Evolutionary conservation across 1,140 invertebrate genomes (phyloP).

Genomic region (Trichonephila clavipes): DNA sequence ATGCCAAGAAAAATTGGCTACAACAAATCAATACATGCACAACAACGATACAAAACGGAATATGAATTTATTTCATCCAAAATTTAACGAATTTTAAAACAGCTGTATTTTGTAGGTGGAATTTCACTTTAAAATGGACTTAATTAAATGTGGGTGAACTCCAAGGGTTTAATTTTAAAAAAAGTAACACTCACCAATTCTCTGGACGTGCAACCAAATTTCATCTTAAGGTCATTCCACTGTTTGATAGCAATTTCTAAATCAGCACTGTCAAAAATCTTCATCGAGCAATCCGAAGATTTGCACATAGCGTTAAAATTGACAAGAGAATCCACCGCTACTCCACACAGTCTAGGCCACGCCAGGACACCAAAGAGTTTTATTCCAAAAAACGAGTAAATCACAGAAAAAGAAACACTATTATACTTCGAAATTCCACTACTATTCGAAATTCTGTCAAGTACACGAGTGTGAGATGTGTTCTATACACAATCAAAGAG

Average conservation of each 20-base stretch:
- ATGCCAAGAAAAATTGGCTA: too few species aligned
- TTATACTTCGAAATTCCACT: background rate
- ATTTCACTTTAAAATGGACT: background rate
- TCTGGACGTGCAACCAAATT: conserved; percentile 63
- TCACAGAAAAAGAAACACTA: conserved; percentile 7
- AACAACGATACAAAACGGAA: too few species aligned
- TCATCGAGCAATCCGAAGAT: conserved; percentile 72
- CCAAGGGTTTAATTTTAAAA: background rate
- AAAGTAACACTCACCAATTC: conserved; percentile 63
- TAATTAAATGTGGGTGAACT: too few species aligned
- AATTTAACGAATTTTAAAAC: too few species aligned
- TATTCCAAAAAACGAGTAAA: background rate
- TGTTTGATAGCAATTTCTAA: conserved; percentile 74
- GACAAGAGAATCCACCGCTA: conserved; percentile 31
- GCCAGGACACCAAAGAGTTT: background rate
- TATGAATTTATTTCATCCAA: too few species aligned
- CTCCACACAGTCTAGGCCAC: conserved; percentile 12
- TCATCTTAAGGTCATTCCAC: conserved; percentile 74
- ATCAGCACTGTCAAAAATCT: conserved; percentile 73
- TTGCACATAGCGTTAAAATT: conserved; percentile 68
- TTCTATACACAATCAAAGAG: background rate
- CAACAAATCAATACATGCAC: too few species aligned
- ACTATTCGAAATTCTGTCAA: background rate
- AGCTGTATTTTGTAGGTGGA: too few species aligned
- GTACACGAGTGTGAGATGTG: background rate